A percentile compares a stretch with the other conserved stretches of the same genome.
Conservation (phyloP, 2,888 invertebrate genomes). For the Conus canariensis region DNA sequence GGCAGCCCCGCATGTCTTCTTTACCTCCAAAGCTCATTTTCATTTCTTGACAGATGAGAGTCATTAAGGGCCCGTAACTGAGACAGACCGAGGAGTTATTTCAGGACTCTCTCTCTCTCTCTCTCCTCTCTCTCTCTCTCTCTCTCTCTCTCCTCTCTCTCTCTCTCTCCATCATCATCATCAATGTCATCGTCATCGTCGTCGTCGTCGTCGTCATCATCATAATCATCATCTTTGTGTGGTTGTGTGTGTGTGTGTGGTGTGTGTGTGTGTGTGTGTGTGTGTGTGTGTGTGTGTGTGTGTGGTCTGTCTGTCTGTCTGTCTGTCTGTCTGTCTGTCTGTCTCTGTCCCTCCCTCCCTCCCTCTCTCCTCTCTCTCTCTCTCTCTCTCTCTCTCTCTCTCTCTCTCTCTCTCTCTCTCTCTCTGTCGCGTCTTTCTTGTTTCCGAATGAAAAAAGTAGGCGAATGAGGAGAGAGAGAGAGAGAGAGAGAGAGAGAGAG, state of each 20-base stretch:
- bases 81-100: not conserved
- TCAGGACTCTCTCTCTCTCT: not conserved
- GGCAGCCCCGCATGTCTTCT: not conserved
- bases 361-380: not conserved
- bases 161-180: not conserved
- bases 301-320: not conserved
- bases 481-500: no score
- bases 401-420: slow-evolving; percentile 10
- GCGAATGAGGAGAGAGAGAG: no score
- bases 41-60: not conserved
- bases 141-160: not conserved
- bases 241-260: no score
- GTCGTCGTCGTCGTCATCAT: no score
- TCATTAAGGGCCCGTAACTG: not conserved
- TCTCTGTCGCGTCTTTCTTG: not conserved
- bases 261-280: no score
- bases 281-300: no score
- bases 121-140: not conserved
- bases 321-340: not conserved
- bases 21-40: not conserved
- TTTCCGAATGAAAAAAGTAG: no score
- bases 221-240: no score
- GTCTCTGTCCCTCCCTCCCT: no score
- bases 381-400: slow-evolving; percentile 10
- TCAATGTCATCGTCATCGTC: no score